Percentiles rank a stretch among this genome's conserved stretches.
These are phyloP conservation scores for Pristionchus maxplancki DNA, from an alignment of 2,888 invertebrate species.

Conservation along the genomic window DNA sequence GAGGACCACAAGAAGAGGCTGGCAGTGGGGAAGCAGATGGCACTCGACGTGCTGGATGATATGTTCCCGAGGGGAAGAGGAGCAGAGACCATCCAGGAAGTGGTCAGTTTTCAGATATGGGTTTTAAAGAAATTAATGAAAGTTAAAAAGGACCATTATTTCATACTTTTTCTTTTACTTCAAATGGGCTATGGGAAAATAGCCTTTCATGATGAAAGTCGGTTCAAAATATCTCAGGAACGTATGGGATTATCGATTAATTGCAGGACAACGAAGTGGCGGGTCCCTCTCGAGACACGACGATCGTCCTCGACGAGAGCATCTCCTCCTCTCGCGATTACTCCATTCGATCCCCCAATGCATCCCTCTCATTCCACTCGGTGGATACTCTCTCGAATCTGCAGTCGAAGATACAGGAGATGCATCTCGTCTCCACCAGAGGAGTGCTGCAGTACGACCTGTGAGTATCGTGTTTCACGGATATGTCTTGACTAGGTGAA, in stretches of 20 bases:
- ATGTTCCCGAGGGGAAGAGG: slow-evolving; percentile 2
- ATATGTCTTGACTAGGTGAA: not conserved
- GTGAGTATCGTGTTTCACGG: not conserved
- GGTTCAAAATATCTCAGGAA: too few relatives aligned
- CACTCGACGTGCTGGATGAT: not conserved
- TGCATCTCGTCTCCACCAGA: not conserved
- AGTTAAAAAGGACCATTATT: too few relatives aligned
- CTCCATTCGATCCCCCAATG: not conserved
- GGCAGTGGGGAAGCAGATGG: not conserved
- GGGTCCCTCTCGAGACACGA: not conserved
- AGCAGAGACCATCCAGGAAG: not conserved
- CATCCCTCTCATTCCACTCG: not conserved
- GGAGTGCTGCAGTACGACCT: not conserved
- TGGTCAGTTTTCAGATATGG: too few relatives aligned
- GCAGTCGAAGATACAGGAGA: slow-evolving; percentile 4
- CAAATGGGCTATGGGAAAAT: too few relatives aligned
- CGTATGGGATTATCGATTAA: too few relatives aligned
- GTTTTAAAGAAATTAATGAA: too few relatives aligned
- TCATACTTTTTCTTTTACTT: too few relatives aligned
- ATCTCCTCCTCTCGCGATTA: not conserved
- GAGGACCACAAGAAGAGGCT: not conserved
- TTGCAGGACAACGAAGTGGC: not conserved
- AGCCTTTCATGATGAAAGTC: not conserved
- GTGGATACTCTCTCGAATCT: slow-evolving; percentile 20
- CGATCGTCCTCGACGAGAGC: not conserved